Evolutionary conservation across 2,113 vertebrate species (phyloP), one percentile per base, ranked within the genome.

Genomic region (Columba janthina): DNA sequence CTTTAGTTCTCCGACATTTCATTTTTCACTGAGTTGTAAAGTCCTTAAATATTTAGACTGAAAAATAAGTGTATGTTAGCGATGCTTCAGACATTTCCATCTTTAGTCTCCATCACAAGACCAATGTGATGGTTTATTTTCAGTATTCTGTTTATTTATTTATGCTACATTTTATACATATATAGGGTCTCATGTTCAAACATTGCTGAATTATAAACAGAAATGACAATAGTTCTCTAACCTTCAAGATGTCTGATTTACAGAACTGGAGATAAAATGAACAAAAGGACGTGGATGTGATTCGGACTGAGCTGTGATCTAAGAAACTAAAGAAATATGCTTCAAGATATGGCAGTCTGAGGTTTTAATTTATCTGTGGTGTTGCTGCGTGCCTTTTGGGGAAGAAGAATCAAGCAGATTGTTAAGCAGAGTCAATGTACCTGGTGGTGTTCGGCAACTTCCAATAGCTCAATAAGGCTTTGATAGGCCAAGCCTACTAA

Each of bases 31-130:
- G 28, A 89, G 29, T 83, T 91, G n/a, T 80, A 36, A 65, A 86
- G 75, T 44, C 60, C 85, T 90, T 91, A 94, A 92, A 95, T 96
- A 93, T 96, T 95, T 96, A 94, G 71, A 83, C 56, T 93, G 79
- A 96, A 95, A 83, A 75, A 62, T 40, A 90, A 87, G 18, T 42
- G 10, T 64, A 48, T 53, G 24, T 82, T 73, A 88, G 26, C 66
- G 48, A 60, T 93, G 46, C 79, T 87, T 94, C 53, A 78, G 22
- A 85, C 10, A 9, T 56, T 95, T 93, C 85, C 75, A 93, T 90
- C 95, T 96, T 94, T 90, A 96, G 78, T 74, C 76, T 90, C 31
- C 62, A 7, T 82, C 15, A 12, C 28, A 57, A 65, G 50, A 58
- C 20, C 16, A 38, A 6, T 67, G 18, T 53, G 51, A 40, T 91